Evolutionary conservation across 2,797 vertebrate species (phyloP).

Genomic region (Muraenolepis orangiensis): DNA sequence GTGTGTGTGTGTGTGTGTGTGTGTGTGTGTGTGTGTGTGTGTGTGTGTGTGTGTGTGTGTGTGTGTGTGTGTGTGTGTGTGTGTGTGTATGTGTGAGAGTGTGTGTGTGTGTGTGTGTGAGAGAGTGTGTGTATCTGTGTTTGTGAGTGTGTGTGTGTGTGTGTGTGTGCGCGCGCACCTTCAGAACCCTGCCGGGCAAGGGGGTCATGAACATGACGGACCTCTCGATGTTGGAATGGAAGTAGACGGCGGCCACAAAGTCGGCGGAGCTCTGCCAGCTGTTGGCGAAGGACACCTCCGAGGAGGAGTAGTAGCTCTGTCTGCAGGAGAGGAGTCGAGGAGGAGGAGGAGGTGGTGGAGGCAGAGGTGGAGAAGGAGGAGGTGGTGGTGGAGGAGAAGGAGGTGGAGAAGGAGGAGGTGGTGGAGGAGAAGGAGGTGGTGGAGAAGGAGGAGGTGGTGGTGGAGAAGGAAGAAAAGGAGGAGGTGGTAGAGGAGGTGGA

Average conservation of each 20-base stretch:
- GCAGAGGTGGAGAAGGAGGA: background rate
- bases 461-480: no score
- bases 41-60: no score
- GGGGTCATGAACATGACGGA: slow-evolving; percentile 59
- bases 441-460: no score
- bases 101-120: no score
- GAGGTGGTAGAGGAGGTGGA: no score
- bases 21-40: no score
- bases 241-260: slow-evolving; percentile 67
- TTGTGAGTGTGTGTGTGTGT: background rate
- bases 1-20: no score
- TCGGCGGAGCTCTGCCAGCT: slow-evolving; percentile 69
- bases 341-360: background rate
- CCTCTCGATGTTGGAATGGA: slow-evolving; percentile 65
- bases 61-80: no score
- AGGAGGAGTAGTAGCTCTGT: slow-evolving; percentile 57
- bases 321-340: slow-evolving; percentile 56
- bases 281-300: slow-evolving; percentile 72
- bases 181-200: slow-evolving; percentile 75
- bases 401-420: background rate
- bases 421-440: no score
- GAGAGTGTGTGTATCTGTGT: no score
- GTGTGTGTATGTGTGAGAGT: no score
- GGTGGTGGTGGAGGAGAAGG: background rate
- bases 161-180: slow-evolving; percentile 22